Base-by-base conservation (phyloP, 2,888 invertebrate species). In the Omphaloscelis lunosa region DNA sequence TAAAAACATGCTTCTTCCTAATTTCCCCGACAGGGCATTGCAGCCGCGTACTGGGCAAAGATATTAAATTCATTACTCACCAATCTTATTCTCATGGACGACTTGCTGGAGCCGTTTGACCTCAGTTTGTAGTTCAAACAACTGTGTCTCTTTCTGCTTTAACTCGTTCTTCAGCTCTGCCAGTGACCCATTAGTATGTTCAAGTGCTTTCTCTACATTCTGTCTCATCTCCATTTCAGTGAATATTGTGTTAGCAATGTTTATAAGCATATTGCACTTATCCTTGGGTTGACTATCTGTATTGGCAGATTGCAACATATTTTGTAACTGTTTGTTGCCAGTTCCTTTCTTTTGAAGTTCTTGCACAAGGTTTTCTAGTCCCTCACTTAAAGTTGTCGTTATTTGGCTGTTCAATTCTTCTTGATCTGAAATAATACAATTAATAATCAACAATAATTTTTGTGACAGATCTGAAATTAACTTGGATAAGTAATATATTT, bases 71-170 rank as follows among this genome's bases (percentile, higher is more conserved):
- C 7, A 34, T 59, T 6, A 80, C 91, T 91, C 80, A 94, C 94
- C 94, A 39, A 85, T 87, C 82, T 91, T 92, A 58, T 86, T 88
- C 61, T 92, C 91, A 69, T 86, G 83, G 11, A 91, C 65, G 29
- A 82, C 71, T 79, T 92, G 90, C 68, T 92, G 86, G 8, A 94
- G 76, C 39, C 79, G 84, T 53, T 91, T 90, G 12, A 91, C 79
- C 69, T 94, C 91, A 0, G 82, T 86, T 76, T 92, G 86, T 4
- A 92, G 70, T 61, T 90, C 86, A 48, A 84, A 78, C 65, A 93
- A 80, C 74, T 89, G 84, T 15, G 79, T 77, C 62, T 94, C 92
- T 75, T 93, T 93, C 69, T 90, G 86, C 53, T 91, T 88, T 7
- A 92, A 74, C n/a, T 86, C 81, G 4, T 90, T 87, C 72, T 86